phyloP scores from a whole-genome alignment of 1,140 invertebrate genomes.

The Heterodera schachtii region DNA sequence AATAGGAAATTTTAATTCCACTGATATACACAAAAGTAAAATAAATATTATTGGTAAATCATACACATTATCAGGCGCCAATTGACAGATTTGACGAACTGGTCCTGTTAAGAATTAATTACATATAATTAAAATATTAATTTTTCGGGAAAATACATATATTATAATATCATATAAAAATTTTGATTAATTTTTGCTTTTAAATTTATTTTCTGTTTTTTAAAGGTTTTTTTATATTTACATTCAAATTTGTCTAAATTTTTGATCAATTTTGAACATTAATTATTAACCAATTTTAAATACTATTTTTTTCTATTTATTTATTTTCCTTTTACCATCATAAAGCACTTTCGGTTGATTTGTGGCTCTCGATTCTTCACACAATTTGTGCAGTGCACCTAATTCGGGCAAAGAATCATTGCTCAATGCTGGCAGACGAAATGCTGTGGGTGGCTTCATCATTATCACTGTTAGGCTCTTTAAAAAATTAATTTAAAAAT shows the following conservation, averaged over 20 bases:
- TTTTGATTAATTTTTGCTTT: too few species aligned
- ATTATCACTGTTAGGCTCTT: conserved; percentile 71
- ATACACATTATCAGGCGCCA: conserved; percentile 73
- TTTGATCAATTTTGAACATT: background rate
- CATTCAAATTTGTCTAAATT: too few species aligned
- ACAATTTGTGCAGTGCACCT: conserved; percentile 67
- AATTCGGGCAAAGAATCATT: conserved; percentile 27
- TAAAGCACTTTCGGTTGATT: conserved; percentile 67
- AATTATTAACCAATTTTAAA: background rate
- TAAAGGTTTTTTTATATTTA: too few species aligned
- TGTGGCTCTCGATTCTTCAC: conserved; percentile 66
- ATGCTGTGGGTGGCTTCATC: conserved; percentile 72
- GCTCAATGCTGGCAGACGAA: conserved; percentile 66
- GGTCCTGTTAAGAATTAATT: conserved; percentile 65
- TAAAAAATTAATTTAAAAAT: conserved; percentile 1
- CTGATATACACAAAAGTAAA: conserved; percentile 43
- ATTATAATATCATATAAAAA: too few species aligned
- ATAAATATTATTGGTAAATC: background rate
- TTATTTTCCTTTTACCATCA: conserved; percentile 66
- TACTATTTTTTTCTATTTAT: too few species aligned
- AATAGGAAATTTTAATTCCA: conserved; percentile 44
- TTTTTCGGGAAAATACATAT: too few species aligned
- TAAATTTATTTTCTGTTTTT: too few species aligned
- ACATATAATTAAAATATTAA: background rate
- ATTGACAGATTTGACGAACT: conserved; percentile 70